Percentiles rank a stretch among this genome's conserved stretches.
Conservation (phyloP, 2,113 vertebrate genomes). For the Larimichthys crocea region DNA sequence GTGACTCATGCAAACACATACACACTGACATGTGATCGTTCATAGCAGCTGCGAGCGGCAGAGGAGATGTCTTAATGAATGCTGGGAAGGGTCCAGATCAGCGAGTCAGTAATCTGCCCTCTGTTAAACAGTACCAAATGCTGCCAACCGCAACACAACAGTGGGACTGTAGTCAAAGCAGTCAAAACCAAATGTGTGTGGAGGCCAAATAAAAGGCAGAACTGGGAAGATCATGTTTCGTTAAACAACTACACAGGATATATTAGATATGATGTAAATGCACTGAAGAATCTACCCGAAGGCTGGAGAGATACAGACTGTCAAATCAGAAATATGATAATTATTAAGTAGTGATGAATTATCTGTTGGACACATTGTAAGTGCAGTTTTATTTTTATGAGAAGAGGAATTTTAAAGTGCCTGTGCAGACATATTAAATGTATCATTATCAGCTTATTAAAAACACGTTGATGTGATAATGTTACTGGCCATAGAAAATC, state of each 20-base stretch:
- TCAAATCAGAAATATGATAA: not conserved
- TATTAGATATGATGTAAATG: not conserved
- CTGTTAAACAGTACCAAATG: slow-evolving; percentile 36
- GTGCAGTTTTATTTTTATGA: not conserved
- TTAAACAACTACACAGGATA: not conserved
- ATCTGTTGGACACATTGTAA: not conserved
- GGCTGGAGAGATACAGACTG: not conserved
- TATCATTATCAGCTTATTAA: not conserved
- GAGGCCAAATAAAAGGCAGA: slow-evolving; percentile 13
- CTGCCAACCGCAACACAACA: slow-evolving; percentile 53
- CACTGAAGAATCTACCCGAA: not conserved
- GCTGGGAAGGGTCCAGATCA: slow-evolving; percentile 55
- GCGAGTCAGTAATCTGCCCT: slow-evolving; percentile 42
- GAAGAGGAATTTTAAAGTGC: not conserved
- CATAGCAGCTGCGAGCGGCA: slow-evolving; percentile 48
- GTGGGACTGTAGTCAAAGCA: slow-evolving; percentile 16
- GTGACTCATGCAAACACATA: slow-evolving; percentile 55
- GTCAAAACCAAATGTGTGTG: slow-evolving; percentile 24
- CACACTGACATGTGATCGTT: slow-evolving; percentile 45
- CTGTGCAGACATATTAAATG: not conserved
- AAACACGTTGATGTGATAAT: not conserved
- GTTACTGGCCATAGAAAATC: not conserved
- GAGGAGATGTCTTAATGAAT: slow-evolving; percentile 38
- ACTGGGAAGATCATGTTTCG: not conserved
- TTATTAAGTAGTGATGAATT: not conserved